phyloP scores from a whole-genome alignment of 2,888 invertebrate species.

The Leptodirus hochenwartii region DNA sequence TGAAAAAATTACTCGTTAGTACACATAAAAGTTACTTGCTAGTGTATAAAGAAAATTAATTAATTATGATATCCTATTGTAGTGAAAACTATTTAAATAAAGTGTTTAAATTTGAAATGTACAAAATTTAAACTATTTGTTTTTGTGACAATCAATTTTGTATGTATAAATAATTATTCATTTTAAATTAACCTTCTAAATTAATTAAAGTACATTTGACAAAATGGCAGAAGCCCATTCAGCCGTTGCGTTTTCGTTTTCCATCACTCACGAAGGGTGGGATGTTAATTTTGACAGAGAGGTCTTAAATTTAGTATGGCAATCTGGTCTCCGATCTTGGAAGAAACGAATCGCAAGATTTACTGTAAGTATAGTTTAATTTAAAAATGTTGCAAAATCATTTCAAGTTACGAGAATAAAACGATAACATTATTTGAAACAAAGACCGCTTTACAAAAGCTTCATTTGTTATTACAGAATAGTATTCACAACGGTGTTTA shows the following conservation, averaged over 20 bases:
- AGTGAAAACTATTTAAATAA: too few relatives aligned
- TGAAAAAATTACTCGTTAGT: too few relatives aligned
- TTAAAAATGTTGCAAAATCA: neutral
- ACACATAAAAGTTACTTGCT: too few relatives aligned
- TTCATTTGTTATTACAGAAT: slow-evolving; percentile 47
- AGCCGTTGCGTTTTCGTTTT: slow-evolving; percentile 93
- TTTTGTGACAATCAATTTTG: slow-evolving; percentile 2
- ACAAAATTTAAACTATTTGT: slow-evolving; percentile 1
- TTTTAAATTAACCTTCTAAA: slow-evolving; percentile 1
- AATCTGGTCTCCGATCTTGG: slow-evolving; percentile 89
- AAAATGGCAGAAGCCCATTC: slow-evolving; percentile 96
- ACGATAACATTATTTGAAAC: slow-evolving; percentile 1
- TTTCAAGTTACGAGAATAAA: neutral
- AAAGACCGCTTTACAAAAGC: neutral
- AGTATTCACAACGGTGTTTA: slow-evolving; percentile 90
- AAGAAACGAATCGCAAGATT: slow-evolving; percentile 81
- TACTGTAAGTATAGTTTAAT: slow-evolving; percentile 40
- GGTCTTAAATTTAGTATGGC: slow-evolving; percentile 87
- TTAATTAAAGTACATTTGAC: neutral
- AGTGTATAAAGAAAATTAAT: too few relatives aligned
- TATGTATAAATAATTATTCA: neutral
- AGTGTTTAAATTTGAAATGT: too few relatives aligned
- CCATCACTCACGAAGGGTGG: slow-evolving; percentile 96
- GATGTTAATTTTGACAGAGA: slow-evolving; percentile 96
- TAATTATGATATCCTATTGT: too few relatives aligned